Percentiles rank a stretch among this genome's conserved stretches.
These are phyloP conservation scores for Drosophila melanica DNA, from an alignment of 1,140 invertebrate genomes.

Conservation along the genomic window DNA sequence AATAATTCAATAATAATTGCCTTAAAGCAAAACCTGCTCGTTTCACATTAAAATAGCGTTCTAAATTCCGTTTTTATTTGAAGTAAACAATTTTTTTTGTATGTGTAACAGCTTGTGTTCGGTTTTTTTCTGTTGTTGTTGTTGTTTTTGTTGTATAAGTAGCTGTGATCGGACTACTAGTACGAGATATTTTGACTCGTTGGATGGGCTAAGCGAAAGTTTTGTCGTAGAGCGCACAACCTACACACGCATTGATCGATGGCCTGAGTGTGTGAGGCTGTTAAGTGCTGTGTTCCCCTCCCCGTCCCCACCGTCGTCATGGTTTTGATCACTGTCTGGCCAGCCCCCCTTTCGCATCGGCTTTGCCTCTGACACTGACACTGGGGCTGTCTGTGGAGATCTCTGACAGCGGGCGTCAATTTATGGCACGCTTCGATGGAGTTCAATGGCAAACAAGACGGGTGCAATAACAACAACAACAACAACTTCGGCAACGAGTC, in stretches of 20 bases:
- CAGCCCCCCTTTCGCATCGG: background rate
- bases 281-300: constrained; percentile 43
- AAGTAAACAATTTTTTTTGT: too few relatives aligned
- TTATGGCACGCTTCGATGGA: constrained; percentile 79
- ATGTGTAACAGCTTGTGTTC: too few relatives aligned
- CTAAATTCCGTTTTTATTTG: too few relatives aligned
- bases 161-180: background rate
- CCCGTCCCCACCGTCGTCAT: constrained; percentile 24
- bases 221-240: constrained; percentile 14
- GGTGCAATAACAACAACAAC: background rate
- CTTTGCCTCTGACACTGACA: constrained; percentile 6
- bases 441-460: constrained; percentile 69
- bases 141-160: background rate
- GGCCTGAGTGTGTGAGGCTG: constrained; percentile 26
- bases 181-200: background rate
- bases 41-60: too few relatives aligned
- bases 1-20: too few relatives aligned
- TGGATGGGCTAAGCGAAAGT: constrained; percentile 44
- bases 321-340: constrained; percentile 14
- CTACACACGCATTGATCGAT: constrained; percentile 56
- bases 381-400: constrained; percentile 25
- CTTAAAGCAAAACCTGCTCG: too few relatives aligned
- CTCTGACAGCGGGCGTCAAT: constrained; percentile 67
- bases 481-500: background rate
- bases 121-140: background rate